These are phyloP conservation scores for Rhagoletis zephyria DNA, from an alignment of 1,140 invertebrate genomes.

Conservation along the genomic window DNA sequence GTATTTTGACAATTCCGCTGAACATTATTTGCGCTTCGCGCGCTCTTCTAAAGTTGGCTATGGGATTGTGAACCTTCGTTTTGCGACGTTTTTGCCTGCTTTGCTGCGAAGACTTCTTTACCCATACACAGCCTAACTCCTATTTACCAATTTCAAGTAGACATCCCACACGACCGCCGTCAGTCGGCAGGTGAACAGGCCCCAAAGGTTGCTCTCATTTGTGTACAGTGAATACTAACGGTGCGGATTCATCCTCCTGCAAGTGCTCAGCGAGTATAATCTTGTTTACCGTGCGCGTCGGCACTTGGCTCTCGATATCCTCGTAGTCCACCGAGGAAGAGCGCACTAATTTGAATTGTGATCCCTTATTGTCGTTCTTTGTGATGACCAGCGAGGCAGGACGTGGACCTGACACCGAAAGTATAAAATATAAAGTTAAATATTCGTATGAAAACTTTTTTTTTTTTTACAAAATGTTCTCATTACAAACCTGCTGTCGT, in stretches of 20 bases:
- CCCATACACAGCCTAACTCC: not conserved
- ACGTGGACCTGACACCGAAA: constrained; percentile 64
- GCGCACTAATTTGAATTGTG: constrained; percentile 65
- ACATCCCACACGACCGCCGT: not conserved
- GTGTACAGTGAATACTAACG: constrained; percentile 71
- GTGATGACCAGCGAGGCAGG: constrained; percentile 71
- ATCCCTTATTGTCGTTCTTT: constrained; percentile 63
- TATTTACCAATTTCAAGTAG: not conserved
- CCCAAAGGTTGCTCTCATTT: constrained; percentile 65
- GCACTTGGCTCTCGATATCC: constrained; percentile 68
- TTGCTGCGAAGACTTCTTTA: not conserved
- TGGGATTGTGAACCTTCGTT: not conserved
- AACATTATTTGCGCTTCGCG: not conserved
- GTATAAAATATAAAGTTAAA: constrained; percentile 17
- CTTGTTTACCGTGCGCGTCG: constrained; percentile 61
- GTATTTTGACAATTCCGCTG: not conserved
- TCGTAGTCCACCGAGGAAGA: constrained; percentile 72
- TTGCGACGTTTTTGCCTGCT: too few species aligned
- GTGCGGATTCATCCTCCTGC: constrained; percentile 72
- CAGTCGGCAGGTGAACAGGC: not conserved
- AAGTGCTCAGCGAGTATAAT: constrained; percentile 64
- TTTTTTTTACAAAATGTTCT: constrained; percentile 12
- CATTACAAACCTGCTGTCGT: constrained; percentile 61
- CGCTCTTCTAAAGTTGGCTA: not conserved
- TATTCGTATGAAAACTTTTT: not conserved